These are phyloP conservation scores for Hippoglossus hippoglossus DNA, from an alignment of 2,797 vertebrate species.

Conservation along the genomic window DNA sequence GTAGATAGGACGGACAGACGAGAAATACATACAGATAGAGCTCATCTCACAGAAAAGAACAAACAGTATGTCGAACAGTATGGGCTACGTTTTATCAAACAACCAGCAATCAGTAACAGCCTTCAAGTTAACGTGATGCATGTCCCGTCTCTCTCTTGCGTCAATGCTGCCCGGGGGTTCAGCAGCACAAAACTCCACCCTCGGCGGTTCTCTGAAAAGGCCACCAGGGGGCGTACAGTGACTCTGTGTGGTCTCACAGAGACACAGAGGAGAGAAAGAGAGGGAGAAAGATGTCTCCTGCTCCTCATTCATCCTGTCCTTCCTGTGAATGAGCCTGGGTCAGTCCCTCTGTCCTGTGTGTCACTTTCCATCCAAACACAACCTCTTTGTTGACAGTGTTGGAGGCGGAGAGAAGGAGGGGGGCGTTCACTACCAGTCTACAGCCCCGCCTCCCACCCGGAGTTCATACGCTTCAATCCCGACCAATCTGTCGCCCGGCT, in stretches of 20 bases:
- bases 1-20: conserved; percentile 73
- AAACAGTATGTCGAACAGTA: conserved; percentile 72
- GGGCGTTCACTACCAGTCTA: conserved; percentile 52
- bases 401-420: conserved; percentile 59
- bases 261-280: conserved; percentile 50
- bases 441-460: conserved; percentile 54
- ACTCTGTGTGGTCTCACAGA: conserved; percentile 61
- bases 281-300: conserved; percentile 52
- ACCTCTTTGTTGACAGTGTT: conserved; percentile 53
- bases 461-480: conserved; percentile 52
- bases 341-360: conserved; percentile 52
- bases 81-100: conserved; percentile 79
- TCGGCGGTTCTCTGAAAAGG: conserved; percentile 54
- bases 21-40: conserved; percentile 68
- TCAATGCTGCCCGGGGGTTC: conserved; percentile 31
- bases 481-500: conserved; percentile 48
- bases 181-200: conserved; percentile 46
- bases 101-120: conserved; percentile 71
- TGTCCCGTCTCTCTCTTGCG: conserved; percentile 28
- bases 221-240: conserved; percentile 59
- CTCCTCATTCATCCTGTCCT: conserved; percentile 53
- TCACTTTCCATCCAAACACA: conserved; percentile 58
- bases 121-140: conserved; percentile 51
- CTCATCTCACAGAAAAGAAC: conserved; percentile 74
- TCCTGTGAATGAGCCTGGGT: conserved; percentile 55